Conservation (phyloP, 2,113 vertebrate species). For the Tenrec ecaudatus region DNA sequence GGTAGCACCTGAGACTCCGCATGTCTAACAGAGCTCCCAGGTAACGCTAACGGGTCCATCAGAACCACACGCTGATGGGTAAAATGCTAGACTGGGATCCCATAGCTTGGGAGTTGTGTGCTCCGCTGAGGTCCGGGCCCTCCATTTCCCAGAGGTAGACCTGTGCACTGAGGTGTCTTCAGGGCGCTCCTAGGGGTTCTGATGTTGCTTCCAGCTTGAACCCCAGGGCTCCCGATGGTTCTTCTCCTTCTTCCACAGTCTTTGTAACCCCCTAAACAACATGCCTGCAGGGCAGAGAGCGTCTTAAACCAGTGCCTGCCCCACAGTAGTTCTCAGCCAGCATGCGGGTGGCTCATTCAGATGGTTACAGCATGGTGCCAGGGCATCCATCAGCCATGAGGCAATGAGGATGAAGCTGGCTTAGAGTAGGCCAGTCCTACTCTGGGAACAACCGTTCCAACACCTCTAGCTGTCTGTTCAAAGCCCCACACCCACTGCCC, state of each 20-base stretch:
- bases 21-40: neutral
- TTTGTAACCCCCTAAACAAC: neutral
- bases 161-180: neutral
- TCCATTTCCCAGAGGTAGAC: neutral
- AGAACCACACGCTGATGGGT: neutral
- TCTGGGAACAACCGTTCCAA: no score
- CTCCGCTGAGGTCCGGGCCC: neutral
- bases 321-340: neutral
- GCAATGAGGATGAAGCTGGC: neutral
- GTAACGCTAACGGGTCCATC: neutral
- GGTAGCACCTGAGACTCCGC: neutral
- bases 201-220: neutral
- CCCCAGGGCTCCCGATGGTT: neutral
- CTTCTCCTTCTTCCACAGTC: neutral
- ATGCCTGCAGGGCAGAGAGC: neutral
- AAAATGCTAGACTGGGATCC: neutral
- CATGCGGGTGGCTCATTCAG: rapidly evolving
- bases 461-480: no score
- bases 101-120: neutral
- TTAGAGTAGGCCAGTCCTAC: neutral
- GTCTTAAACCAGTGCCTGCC: neutral
- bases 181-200: neutral
- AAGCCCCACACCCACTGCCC: neutral
- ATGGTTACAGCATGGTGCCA: neutral
- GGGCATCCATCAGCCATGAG: neutral